These are phyloP conservation scores for Hormaphis cornu DNA, from an alignment of 1,140 invertebrate species.

Conservation along the genomic window DNA sequence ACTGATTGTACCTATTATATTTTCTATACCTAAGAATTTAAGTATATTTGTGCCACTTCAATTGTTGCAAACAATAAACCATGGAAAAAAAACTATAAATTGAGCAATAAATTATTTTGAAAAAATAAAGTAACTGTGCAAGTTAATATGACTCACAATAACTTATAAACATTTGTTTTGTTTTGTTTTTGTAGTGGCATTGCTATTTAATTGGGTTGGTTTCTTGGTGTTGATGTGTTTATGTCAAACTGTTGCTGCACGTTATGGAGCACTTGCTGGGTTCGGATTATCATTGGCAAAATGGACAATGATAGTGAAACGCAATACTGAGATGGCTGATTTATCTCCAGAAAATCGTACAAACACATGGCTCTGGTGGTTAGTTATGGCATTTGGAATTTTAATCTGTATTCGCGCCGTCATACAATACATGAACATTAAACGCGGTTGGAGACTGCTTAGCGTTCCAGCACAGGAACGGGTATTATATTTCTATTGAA, in stretches of 20 bases:
- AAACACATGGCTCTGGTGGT: conserved; percentile 82
- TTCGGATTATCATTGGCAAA: conserved; percentile 86
- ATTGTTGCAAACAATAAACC: too few species aligned
- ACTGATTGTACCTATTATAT: too few species aligned
- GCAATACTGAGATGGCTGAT: conserved; percentile 67
- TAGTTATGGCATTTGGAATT: conserved; percentile 78
- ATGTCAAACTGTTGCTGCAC: conserved; percentile 84
- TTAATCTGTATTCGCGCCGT: conserved; percentile 78
- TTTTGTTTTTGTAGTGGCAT: conserved; percentile 54
- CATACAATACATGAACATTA: conserved; percentile 81
- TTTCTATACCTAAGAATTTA: too few species aligned
- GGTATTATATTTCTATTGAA: conserved; percentile 75
- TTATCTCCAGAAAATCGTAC: conserved; percentile 51
- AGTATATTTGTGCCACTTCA: too few species aligned
- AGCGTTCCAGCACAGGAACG: conserved; percentile 74
- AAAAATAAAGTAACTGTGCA: too few species aligned
- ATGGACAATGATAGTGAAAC: conserved; percentile 88
- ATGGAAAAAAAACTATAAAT: too few species aligned
- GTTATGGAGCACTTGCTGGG: conserved; percentile 83
- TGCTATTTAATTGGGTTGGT: conserved; percentile 91
- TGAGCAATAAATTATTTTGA: too few species aligned
- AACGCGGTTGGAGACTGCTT: conserved; percentile 76
- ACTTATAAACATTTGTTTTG: neutral
- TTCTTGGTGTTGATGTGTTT: conserved; percentile 85
- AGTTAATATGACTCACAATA: too few species aligned